phyloP scores from a whole-genome alignment of 1,140 invertebrate genomes.

The Pseudomyrmex concolor region DNA sequence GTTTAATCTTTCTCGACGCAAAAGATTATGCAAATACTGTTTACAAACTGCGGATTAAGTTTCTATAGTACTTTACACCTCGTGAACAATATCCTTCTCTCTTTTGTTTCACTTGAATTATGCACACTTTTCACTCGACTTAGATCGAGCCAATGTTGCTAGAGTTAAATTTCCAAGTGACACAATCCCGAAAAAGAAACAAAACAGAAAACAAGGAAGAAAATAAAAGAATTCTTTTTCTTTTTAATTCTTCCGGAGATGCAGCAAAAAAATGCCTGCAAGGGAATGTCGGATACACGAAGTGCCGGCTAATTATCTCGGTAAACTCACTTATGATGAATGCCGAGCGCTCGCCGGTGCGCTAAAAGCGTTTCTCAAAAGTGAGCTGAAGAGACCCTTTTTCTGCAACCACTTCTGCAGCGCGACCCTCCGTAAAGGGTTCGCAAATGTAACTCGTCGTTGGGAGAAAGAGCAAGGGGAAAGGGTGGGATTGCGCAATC shows the following conservation, averaged over 20 bases:
- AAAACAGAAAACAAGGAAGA: no score
- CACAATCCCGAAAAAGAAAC: background rate
- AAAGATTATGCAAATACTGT: background rate
- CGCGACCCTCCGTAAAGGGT: constrained; percentile 8
- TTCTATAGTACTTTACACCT: background rate
- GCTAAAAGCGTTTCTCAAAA: constrained; percentile 46
- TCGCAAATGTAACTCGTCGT: background rate
- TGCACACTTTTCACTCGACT: background rate
- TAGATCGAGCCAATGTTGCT: no score
- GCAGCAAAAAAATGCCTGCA: background rate
- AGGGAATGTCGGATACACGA: constrained; percentile 8
- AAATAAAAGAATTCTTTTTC: background rate
- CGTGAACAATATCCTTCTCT: background rate
- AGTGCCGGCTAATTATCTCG: constrained; percentile 43
- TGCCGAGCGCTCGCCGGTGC: background rate
- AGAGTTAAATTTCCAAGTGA: background rate
- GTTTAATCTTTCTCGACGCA: background rate
- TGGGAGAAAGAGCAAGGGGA: no score
- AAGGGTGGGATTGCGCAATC: constrained; percentile 1
- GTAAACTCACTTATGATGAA: constrained; percentile 40
- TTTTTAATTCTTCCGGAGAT: background rate
- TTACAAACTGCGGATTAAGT: background rate
- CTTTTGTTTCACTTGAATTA: background rate
- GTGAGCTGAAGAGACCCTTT: constrained; percentile 31
- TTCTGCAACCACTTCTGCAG: constrained; percentile 27